Evolutionary conservation across 2,888 invertebrate genomes (phyloP).

Genomic region (Lasioglossum zephyrum): DNA sequence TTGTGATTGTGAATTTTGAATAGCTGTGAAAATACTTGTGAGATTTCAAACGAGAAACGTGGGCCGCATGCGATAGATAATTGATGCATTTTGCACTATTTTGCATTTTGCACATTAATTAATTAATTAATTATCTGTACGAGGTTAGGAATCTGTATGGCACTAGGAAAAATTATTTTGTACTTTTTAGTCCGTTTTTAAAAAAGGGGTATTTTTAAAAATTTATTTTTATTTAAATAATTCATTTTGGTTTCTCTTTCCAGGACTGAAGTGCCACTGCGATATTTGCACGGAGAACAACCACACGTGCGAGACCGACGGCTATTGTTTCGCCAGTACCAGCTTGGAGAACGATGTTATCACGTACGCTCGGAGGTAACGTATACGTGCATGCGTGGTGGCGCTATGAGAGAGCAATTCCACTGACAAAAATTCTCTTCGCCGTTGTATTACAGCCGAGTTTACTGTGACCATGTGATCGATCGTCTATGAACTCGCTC

Average conservation of each 20-base stretch:
- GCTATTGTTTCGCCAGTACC: conserved; percentile 94
- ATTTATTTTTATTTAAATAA: no score
- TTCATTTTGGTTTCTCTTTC: conserved; percentile 75
- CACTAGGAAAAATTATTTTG: no score
- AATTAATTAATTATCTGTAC: no score
- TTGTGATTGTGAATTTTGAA: no score
- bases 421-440: conserved; percentile 12
- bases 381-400: conserved; percentile 56
- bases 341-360: conserved; percentile 87
- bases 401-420: conserved; percentile 23
- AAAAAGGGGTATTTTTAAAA: no score
- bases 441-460: conserved; percentile 6
- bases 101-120: no score
- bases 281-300: conserved; percentile 91
- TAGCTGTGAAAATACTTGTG: no score
- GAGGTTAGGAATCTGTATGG: no score
- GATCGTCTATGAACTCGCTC: conserved; percentile 7
- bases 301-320: conserved; percentile 94
- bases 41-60: no score
- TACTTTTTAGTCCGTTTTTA: no score
- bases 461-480: not conserved
- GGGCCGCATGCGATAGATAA: no score
- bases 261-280: conserved; percentile 94
- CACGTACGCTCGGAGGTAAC: conserved; percentile 91
- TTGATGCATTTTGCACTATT: no score